Evolutionary conservation across 2,113 vertebrate genomes (phyloP), one percentile per base, ranked within the genome.

Genomic region (Morone saxatilis): DNA sequence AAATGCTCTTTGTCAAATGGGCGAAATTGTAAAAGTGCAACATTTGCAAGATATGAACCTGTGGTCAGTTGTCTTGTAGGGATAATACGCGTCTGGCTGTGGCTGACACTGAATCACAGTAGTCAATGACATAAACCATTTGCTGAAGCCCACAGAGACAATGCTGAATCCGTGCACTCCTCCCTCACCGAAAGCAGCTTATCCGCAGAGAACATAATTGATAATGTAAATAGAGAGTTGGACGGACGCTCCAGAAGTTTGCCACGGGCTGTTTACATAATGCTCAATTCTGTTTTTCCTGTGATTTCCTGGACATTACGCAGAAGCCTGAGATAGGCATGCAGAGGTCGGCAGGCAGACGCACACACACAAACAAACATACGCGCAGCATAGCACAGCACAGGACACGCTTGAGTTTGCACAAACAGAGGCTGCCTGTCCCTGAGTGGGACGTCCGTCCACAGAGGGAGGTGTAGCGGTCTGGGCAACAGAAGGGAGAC

Each of bases 371-470:
- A 83, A 41, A 54, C 59, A 74, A 6, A 59, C 40, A 76, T n/a
- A 47, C 36, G 1, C 14, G 1, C 43, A 43, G 73, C 25, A 31
- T 4, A 78, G 68, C 84, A 72, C 50, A 87, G 86, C 72, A 85
- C 68, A 83, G 90, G 89, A 89, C 89, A 94, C 86, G 93, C 91
- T 95, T 92, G 89, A 94, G 76, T 94, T 94, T 95, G 92, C 87
- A 94, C 92, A 94, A 95, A 95, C 93, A 95, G 90, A 91, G 88
- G 79, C 89, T 59, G 91, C 86, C 92, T 95, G 93, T 95, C 86
- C 83, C 85, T 57, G 78, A 84, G 86, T 84, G 83, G 86, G 77
- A 88, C 36, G 78, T 85, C 82, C 66, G 25, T 86, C 80, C 56
- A 4, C 54, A 83, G 77, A 82, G 81, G 85, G 86, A 90, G 51